Evolutionary conservation across 1,140 invertebrate genomes (phyloP).

Genomic region (Neotoxoptera formosana): DNA sequence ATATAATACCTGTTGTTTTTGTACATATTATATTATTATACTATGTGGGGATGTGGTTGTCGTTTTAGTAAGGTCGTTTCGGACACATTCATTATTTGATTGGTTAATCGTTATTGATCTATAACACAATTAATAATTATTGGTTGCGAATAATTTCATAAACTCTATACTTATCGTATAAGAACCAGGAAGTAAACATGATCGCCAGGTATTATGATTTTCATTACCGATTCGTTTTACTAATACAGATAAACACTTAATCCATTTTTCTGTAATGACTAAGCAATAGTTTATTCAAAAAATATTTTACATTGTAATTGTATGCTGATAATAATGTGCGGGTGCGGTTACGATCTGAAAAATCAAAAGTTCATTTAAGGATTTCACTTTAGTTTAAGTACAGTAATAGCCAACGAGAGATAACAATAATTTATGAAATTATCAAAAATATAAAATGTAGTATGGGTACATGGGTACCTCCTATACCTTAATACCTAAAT

Average conservation of each 20-base stretch:
- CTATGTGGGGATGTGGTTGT: not conserved
- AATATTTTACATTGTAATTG: not conserved
- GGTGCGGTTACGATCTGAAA: not conserved
- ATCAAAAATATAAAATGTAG: no score
- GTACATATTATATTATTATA: not conserved
- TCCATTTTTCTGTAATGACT: not conserved
- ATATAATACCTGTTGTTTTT: not conserved
- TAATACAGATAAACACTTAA: not conserved
- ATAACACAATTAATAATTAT: not conserved
- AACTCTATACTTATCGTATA: not conserved
- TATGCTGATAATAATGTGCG: not conserved
- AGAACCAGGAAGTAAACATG: not conserved
- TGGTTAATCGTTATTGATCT: not conserved
- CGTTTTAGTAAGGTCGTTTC: not conserved
- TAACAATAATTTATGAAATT: not conserved
- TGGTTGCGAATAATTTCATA: not conserved
- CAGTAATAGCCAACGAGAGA: not conserved
- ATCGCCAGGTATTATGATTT: not conserved
- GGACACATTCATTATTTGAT: constrained; percentile 5
- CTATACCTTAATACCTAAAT: not conserved
- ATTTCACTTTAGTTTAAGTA: not conserved
- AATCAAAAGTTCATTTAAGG: not conserved
- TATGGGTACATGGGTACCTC: not conserved
- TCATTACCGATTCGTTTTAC: not conserved
- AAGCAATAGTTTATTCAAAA: not conserved